phyloP scores from a whole-genome alignment of 1,140 invertebrate genomes.

The Lerema accius region DNA sequence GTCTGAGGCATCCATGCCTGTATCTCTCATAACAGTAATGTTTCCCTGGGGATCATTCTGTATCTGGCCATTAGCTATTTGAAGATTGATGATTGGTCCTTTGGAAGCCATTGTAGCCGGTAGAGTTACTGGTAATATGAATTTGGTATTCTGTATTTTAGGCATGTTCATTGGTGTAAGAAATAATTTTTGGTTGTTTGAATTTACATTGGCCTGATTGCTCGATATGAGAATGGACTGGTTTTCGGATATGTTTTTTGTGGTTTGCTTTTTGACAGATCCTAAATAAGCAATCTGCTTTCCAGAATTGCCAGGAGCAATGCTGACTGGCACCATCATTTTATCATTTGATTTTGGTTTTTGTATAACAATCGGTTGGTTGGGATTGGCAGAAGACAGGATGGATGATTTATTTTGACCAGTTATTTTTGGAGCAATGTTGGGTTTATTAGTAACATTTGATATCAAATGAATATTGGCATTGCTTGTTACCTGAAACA shows the following conservation, averaged over 20 bases:
- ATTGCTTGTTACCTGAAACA: slow-evolving; percentile 74
- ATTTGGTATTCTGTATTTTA: slow-evolving; percentile 78
- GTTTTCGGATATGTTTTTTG: slow-evolving; percentile 64
- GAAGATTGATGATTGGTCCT: slow-evolving; percentile 78
- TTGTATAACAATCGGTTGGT: slow-evolving; percentile 79
- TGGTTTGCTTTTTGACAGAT: slow-evolving; percentile 68
- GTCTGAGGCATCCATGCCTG: slow-evolving; percentile 58
- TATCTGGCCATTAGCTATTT: slow-evolving; percentile 81
- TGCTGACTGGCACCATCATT: slow-evolving; percentile 77
- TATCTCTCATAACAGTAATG: slow-evolving; percentile 80
- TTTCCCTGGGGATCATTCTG: slow-evolving; percentile 80
- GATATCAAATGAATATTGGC: slow-evolving; percentile 75
- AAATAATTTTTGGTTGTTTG: slow-evolving; percentile 78
- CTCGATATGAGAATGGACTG: slow-evolving; percentile 78
- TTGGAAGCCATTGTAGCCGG: slow-evolving; percentile 78
- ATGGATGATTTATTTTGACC: slow-evolving; percentile 68
- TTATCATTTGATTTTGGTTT: slow-evolving; percentile 76
- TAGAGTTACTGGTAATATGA: slow-evolving; percentile 73
- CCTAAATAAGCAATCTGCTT: slow-evolving; percentile 77
- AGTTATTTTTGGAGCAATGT: slow-evolving; percentile 67
- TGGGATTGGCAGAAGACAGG: slow-evolving; percentile 63
- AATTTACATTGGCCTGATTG: slow-evolving; percentile 67
- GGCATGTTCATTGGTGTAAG: slow-evolving; percentile 77
- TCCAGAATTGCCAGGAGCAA: slow-evolving; percentile 58
- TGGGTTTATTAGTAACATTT: slow-evolving; percentile 70